These are phyloP conservation scores for Camptogramma bilineatum DNA, from an alignment of 2,888 invertebrate genomes.

Conservation along the genomic window DNA sequence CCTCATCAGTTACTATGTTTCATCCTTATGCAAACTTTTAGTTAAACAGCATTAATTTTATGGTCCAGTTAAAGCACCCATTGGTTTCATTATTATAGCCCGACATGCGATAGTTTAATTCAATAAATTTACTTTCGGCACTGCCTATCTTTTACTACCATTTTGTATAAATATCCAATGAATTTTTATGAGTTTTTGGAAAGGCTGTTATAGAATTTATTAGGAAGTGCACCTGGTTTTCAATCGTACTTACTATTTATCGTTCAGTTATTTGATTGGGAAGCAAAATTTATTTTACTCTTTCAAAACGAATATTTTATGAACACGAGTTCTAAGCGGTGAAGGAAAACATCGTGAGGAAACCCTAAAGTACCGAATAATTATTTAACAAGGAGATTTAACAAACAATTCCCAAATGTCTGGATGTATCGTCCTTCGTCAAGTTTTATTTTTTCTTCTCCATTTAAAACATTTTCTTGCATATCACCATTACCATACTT, in stretches of 20 bases:
- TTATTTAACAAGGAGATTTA: background rate
- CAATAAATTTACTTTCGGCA: conserved; percentile 59
- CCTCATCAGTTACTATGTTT: conserved; percentile 45
- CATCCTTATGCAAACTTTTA: conserved; percentile 46
- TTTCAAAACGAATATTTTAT: background rate
- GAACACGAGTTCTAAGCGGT: too few species aligned
- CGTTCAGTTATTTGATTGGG: background rate
- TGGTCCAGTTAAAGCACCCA: conserved; percentile 48
- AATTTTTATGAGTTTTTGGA: conserved; percentile 42
- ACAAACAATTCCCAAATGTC: background rate
- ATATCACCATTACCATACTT: conserved; percentile 2
- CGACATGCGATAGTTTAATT: conserved; percentile 59
- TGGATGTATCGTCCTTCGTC: background rate
- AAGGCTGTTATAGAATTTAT: conserved; percentile 23
- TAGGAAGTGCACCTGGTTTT: conserved; percentile 26
- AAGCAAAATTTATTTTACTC: background rate
- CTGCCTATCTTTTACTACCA: conserved; percentile 43
- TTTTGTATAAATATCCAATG: conserved; percentile 45
- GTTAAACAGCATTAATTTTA: conserved; percentile 53
- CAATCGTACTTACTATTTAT: conserved; percentile 1
- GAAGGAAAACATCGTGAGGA: too few species aligned
- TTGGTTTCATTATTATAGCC: conserved; percentile 50
- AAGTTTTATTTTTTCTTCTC: background rate
- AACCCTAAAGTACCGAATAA: background rate
- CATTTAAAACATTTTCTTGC: background rate